phyloP scores from a whole-genome alignment of 2,797 vertebrate genomes.

The Chaenodraco wilsoni region DNA sequence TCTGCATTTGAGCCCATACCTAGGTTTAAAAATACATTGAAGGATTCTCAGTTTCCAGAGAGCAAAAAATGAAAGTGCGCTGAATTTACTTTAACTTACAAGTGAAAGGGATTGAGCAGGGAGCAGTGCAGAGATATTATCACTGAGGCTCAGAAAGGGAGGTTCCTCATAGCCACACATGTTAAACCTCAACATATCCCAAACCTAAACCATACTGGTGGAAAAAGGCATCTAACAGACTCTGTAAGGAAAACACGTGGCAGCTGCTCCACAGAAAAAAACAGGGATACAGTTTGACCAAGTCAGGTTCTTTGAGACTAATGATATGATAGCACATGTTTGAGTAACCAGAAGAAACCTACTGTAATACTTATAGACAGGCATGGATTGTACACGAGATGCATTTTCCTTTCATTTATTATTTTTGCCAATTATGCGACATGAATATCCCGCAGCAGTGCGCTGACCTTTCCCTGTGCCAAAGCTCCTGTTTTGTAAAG shows the following conservation, averaged over 20 bases:
- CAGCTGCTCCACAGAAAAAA: slow-evolving; percentile 34
- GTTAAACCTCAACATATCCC: slow-evolving; percentile 44
- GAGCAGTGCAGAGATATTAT: slow-evolving; percentile 35
- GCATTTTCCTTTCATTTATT: slow-evolving; percentile 31
- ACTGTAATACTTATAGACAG: background rate
- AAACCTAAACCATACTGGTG: slow-evolving; percentile 40
- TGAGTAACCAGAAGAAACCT: background rate
- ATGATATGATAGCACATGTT: slow-evolving; percentile 4
- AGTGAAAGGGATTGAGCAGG: slow-evolving; percentile 32
- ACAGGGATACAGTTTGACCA: slow-evolving; percentile 16
- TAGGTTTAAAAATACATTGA: slow-evolving; percentile 77
- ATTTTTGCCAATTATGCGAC: background rate
- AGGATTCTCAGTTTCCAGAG: slow-evolving; percentile 82
- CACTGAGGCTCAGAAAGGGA: slow-evolving; percentile 34
- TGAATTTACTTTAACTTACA: slow-evolving; percentile 45
- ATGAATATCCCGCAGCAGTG: slow-evolving; percentile 1
- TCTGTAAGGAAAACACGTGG: slow-evolving; percentile 48
- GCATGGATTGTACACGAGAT: background rate
- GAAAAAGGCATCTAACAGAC: slow-evolving; percentile 4
- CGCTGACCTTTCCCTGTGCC: background rate
- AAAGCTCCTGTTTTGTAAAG: background rate
- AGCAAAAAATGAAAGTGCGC: slow-evolving; percentile 80
- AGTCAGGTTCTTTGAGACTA: slow-evolving; percentile 15
- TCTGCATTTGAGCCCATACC: slow-evolving; percentile 72
- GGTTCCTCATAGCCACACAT: slow-evolving; percentile 38